Base-by-base conservation (phyloP, 2,888 invertebrate genomes). In the Eristalis arbustorum region DNA sequence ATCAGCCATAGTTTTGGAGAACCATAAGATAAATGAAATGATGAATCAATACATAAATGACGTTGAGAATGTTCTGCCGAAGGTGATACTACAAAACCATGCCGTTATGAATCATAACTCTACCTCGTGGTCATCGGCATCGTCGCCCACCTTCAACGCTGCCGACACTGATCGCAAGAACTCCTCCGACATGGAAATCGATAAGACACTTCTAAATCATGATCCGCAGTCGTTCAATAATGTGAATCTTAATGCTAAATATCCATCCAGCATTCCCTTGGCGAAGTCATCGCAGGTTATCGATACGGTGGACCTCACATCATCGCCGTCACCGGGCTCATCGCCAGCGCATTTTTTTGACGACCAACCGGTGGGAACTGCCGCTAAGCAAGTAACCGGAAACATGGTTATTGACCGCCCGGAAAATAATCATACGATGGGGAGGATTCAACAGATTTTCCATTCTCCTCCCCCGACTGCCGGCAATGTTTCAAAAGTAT, bases 141-240 rank as follows among this genome's bases (percentile, higher is more conserved):
- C 80, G 6, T 56, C 84, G 2, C 57, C 81, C 2, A 49, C 49
- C 2, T 18, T 49, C 34, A 69, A 8, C 18, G 22, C 5, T 5
- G 37, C 37, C 4, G 31, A 57, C 3, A 42, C 40, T 4, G 85
- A 77, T 42, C 83, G 87, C 2, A 87, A 87, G 22, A 71, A 82
- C 59, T 92, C 92, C 1, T 92, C 92, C 64, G 92, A 92, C 69
- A 92, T 92, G 92, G 92, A 92, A 57, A 92, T 92, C 37, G 92
- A 92, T 82, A 91, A 91, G 81, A 90, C 91, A 11, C 71, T 92
- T 25, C 89, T 90, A 59, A 90, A 90, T 84, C 92, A 92, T 77
- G 91, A 91, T 88, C 92, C 92, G 0, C 90, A 92, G 87, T 90
- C 91, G 18, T 92, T 92, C 85, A 91, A 92, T 82, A 92, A 92